Evolutionary conservation across 2,888 invertebrate genomes (phyloP).

Genomic region (Dicyrtomina minuta): DNA sequence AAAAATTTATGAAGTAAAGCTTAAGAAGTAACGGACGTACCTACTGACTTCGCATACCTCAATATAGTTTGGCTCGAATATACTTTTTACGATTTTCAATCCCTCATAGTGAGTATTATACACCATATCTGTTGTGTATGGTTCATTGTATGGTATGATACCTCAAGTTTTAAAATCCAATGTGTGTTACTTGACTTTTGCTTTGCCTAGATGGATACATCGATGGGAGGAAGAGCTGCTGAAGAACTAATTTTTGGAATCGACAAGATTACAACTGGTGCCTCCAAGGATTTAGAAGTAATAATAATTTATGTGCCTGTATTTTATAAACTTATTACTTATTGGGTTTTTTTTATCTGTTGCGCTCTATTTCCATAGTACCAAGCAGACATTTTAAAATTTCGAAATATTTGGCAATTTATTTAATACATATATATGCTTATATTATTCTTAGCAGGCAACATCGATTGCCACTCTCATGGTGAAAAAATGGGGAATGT

Average conservation of each 20-base stretch:
- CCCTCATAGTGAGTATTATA: too few species aligned
- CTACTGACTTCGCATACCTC: too few species aligned
- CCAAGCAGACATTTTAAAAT: not conserved
- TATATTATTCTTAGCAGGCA: constrained; percentile 66
- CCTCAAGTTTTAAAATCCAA: too few species aligned
- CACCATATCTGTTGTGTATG: too few species aligned
- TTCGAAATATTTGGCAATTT: not conserved
- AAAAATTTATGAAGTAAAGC: too few species aligned
- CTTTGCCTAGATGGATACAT: constrained; percentile 78
- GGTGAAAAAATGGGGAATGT: constrained; percentile 98
- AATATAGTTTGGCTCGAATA: too few species aligned
- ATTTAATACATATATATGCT: not conserved
- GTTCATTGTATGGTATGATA: too few species aligned
- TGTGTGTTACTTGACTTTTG: too few species aligned
- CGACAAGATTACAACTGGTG: constrained; percentile 91
- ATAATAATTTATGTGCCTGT: not conserved
- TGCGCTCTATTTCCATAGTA: not conserved
- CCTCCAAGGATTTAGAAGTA: constrained; percentile 71
- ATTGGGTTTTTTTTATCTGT: too few species aligned
- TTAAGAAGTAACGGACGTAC: too few species aligned
- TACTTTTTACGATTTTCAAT: too few species aligned
- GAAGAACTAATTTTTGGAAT: constrained; percentile 94
- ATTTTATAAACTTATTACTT: too few species aligned
- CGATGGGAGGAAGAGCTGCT: constrained; percentile 98
- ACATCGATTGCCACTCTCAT: constrained; percentile 89